Evolutionary conservation across 2,797 vertebrate genomes (phyloP).

Genomic region (Neosilurus mollespiculum): DNA sequence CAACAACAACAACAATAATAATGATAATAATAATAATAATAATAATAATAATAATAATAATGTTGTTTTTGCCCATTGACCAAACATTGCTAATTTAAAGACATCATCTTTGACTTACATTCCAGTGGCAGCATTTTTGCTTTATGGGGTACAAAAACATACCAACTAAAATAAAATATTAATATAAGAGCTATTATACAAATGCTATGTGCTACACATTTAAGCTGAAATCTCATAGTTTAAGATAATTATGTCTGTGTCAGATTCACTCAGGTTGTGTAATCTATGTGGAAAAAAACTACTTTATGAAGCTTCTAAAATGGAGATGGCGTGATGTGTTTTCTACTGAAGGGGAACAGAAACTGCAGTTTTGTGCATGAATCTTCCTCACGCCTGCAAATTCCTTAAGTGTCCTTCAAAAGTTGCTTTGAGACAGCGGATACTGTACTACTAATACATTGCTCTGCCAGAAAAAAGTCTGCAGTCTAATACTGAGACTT

Average conservation of each 20-base stretch:
- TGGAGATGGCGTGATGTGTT: not conserved
- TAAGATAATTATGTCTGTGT: not conserved
- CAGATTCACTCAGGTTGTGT: not conserved
- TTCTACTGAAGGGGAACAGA: not conserved
- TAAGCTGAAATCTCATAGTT: not conserved
- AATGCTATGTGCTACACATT: too few relatives aligned
- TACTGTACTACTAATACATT: too few relatives aligned
- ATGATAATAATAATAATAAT: not conserved
- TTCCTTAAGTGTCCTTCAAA: not conserved
- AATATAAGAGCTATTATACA: not conserved
- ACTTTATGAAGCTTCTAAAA: not conserved
- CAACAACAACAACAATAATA: not conserved
- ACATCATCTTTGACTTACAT: not conserved
- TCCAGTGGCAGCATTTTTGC: not conserved
- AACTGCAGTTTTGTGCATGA: not conserved
- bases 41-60: not conserved
- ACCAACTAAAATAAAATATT: not conserved
- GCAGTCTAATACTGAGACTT: too few relatives aligned
- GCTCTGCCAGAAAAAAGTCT: too few relatives aligned
- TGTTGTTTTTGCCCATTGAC: not conserved
- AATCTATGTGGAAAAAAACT: not conserved
- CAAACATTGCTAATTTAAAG: not conserved
- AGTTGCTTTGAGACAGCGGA: too few relatives aligned
- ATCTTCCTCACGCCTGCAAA: too few relatives aligned
- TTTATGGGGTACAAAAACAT: not conserved